These are phyloP conservation scores for Drosophila nigricruria DNA, from an alignment of 2,888 invertebrate species.

Conservation along the genomic window DNA sequence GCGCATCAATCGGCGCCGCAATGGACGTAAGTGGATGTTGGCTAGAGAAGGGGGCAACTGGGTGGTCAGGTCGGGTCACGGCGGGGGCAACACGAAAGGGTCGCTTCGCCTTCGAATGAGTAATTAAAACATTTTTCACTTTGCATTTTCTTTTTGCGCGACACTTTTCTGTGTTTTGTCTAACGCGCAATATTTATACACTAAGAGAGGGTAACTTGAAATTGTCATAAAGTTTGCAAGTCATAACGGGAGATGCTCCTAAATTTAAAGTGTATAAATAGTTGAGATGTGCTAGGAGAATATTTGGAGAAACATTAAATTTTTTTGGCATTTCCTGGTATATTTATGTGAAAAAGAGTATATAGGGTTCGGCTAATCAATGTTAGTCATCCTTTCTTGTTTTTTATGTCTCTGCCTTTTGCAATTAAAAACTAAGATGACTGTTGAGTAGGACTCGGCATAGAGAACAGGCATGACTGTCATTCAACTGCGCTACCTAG, in stretches of 20 bases:
- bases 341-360: background rate
- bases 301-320: background rate
- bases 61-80: background rate
- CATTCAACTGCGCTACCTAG: conserved; percentile 20
- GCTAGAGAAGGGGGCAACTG: background rate
- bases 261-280: background rate
- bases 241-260: background rate
- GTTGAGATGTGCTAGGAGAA: background rate
- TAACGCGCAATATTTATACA: conserved; percentile 39
- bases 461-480: conserved; percentile 1
- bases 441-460: conserved; percentile 25
- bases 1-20: conserved; percentile 38
- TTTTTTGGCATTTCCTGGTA: background rate
- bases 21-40: conserved; percentile 13
- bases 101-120: conserved; percentile 68
- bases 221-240: background rate
- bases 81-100: background rate
- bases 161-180: conserved; percentile 59
- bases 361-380: background rate
- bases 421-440: conserved; percentile 64
- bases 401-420: conserved; percentile 47
- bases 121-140: conserved; percentile 83
- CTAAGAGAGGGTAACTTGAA: background rate
- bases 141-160: conserved; percentile 51
- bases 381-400: conserved; percentile 20